phyloP scores from a whole-genome alignment of 1,140 invertebrate species.

The Vollenhovia emeryi region DNA sequence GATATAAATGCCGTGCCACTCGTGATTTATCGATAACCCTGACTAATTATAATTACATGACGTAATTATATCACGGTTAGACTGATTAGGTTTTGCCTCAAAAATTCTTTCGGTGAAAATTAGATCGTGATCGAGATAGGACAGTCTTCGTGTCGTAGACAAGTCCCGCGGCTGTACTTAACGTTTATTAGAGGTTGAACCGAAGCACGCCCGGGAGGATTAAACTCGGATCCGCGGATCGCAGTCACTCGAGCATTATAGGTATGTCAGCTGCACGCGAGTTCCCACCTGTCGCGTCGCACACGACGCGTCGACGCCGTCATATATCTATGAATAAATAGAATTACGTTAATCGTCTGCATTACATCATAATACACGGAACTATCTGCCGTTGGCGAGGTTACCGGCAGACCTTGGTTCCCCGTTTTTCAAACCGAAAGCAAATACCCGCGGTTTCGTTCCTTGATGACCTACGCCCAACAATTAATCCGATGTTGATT shows the following conservation, averaged over 20 bases:
- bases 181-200: neutral
- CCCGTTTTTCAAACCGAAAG: neutral
- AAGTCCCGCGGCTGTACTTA: neutral
- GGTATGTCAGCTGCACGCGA: neutral
- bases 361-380: constrained; percentile 81
- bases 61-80: neutral
- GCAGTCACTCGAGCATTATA: neutral
- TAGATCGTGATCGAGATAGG: neutral
- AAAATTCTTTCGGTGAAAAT: neutral
- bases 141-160: neutral
- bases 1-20: neutral
- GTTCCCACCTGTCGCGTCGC: constrained; percentile 13
- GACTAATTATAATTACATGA: too few relatives aligned
- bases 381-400: constrained; percentile 72
- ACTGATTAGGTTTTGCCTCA: neutral
- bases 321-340: constrained; percentile 73
- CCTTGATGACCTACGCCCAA: neutral
- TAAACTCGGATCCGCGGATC: neutral
- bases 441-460: neutral
- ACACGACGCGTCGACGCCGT: constrained; percentile 3
- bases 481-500: neutral
- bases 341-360: constrained; percentile 78
- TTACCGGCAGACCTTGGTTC: constrained; percentile 77
- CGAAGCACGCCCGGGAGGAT: neutral
- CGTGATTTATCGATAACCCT: constrained; percentile 1